A percentile compares a stretch with the other conserved stretches of the same genome.
Conservation (phyloP, 2,888 invertebrate genomes). For the Drosophila prolongata region DNA sequence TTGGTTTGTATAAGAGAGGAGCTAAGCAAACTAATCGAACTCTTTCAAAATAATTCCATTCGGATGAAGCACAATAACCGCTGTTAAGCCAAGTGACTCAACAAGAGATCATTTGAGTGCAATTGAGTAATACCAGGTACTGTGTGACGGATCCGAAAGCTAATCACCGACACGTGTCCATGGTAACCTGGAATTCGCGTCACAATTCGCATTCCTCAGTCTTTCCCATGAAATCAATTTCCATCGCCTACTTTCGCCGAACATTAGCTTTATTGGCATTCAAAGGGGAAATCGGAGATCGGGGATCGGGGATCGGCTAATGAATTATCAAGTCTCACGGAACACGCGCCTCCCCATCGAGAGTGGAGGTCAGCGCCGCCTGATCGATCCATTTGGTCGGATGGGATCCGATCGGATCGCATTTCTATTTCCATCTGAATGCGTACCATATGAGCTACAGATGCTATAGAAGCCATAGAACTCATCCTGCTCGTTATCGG, state of each 20-base stretch:
- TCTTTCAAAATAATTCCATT: background rate
- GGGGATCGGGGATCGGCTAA: conserved; percentile 14
- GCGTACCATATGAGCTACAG: background rate
- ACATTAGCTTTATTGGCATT: background rate
- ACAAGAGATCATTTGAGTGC: background rate
- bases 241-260: conserved; percentile 36
- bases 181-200: conserved; percentile 13
- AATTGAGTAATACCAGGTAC: background rate
- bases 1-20: background rate
- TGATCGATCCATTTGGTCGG: conserved; percentile 23
- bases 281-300: conserved; percentile 5
- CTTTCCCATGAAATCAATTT: conserved; percentile 51
- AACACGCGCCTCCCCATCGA: conserved; percentile 26
- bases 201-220: conserved; percentile 12
- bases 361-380: conserved; percentile 37
- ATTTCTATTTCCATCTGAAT: conserved; percentile 19
- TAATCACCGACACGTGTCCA: conserved; percentile 33
- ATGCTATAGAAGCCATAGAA: conserved; percentile 1
- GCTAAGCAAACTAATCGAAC: background rate
- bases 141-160: background rate
- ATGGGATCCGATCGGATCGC: conserved; percentile 4
- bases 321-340: conserved; percentile 22
- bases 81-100: background rate
- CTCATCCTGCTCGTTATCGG: conserved; percentile 43
- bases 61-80: background rate